Evolutionary conservation across 2,888 invertebrate genomes (phyloP), one percentile per base, ranked within the genome.

Genomic region (Caenorhabditis virilis): DNA sequence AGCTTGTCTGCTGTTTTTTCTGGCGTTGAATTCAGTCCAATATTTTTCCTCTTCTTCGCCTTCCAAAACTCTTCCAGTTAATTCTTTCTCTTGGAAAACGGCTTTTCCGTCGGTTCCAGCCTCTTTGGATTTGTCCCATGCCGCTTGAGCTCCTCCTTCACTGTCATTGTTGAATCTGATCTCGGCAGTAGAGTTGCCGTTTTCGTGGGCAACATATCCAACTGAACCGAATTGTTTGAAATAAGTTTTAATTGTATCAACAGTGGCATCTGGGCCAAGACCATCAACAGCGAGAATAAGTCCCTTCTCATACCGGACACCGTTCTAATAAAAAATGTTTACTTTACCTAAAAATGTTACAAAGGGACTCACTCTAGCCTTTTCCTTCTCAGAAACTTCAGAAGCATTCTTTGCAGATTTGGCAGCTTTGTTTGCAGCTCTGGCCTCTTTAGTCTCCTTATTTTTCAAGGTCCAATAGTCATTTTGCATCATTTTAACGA

Each of bases 191-290:
- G 61, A 54, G 22, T 53, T 51, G n/a, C 63, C 68, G 13, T 35
- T 38, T 23, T 76, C 73, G 51, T 65, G 62, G 13, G 70, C 72
- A 27, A 72, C 73, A 47, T 72, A 76, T 25, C 66, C 72, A n/a
- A 72, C 75, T 16, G 64, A 51, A 0, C 90, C 91, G 82, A 88
- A 88, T 7, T 88, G 85, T 65, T 88, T 88, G 80, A 93, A 89
- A 84, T 89, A 93, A 49, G 87, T 88, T 50, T 92, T 87, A 5
- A 93, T 84, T 5, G 89, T 88, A n/a, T 51, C 60, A 7, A 69
- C 56, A 16, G 64, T 39, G n/a, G 70, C 45, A 3, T 66, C 63
- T 9, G 53, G 50, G 2, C 70, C 67, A 1, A 79, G 49, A 7
- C 77, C 78, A 11, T 68, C 59, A 6, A 81, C 60, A 9, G 76